Percentiles rank a stretch among this genome's conserved stretches.
Evolutionary conservation across 2,888 invertebrate genomes (phyloP).

Genomic region (Apocheima hispidaria): DNA sequence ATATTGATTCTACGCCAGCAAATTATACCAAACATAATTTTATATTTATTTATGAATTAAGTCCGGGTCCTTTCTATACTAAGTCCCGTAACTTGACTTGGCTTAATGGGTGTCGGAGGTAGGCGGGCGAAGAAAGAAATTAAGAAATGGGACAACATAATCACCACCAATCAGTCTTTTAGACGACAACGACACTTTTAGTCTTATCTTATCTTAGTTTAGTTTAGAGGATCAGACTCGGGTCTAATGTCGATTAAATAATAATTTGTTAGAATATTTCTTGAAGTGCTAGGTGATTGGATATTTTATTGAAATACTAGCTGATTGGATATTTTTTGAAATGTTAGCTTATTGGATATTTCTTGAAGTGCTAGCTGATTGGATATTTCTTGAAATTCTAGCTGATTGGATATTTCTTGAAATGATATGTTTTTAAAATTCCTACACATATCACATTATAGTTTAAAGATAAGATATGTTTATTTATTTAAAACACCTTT

Average conservation of each 20-base stretch:
- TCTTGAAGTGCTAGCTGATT: background rate
- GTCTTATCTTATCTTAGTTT: background rate
- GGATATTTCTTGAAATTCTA: background rate
- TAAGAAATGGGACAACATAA: no score
- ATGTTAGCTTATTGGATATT: background rate
- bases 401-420: background rate
- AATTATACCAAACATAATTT: no score
- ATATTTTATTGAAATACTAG: background rate
- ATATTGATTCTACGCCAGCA: no score
- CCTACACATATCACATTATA: slow-evolving; percentile 21
- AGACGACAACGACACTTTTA: no score
- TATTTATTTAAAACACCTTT: no score
- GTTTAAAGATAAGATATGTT: background rate
- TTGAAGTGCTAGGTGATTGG: background rate
- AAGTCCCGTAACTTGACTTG: no score
- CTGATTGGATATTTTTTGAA: background rate
- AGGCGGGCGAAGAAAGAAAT: no score
- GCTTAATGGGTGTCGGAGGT: no score
- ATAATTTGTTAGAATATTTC: background rate
- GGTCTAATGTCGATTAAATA: background rate
- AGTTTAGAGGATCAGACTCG: background rate
- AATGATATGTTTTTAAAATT: slow-evolving; percentile 7
- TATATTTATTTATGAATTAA: no score
- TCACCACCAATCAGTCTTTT: no score
- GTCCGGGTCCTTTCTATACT: no score